Conservation (phyloP, 2,113 vertebrate species). For the Oceanodroma tethys region DNA sequence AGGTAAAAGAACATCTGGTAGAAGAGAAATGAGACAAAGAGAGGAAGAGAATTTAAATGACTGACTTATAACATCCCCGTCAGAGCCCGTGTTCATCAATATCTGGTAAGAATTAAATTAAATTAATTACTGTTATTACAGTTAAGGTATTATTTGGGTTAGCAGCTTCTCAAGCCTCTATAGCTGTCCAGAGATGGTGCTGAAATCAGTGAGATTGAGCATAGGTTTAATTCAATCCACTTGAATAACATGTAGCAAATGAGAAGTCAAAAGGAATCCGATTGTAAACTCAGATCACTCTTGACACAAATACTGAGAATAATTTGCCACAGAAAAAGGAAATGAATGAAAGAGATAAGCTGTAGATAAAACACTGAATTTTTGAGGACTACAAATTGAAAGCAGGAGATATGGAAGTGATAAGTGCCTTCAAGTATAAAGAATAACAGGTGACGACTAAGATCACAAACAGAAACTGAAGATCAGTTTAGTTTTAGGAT, state of each 20-base stretch:
- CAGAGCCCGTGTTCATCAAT: not conserved
- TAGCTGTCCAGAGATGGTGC: not conserved
- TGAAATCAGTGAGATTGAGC: not conserved
- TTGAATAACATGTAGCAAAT: not conserved
- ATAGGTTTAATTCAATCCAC: not conserved
- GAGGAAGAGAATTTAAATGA: not conserved
- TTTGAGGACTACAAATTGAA: not conserved
- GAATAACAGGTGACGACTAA: not conserved
- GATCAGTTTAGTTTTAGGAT: not conserved
- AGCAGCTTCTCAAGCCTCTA: not conserved
- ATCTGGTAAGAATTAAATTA: fast-evolving
- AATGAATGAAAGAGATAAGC: not conserved
- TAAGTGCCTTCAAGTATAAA: not conserved
- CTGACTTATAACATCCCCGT: not conserved
- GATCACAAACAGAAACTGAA: not conserved
- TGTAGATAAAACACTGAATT: not conserved
- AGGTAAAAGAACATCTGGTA: fast-evolving
- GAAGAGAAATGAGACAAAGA: not conserved
- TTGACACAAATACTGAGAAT: not conserved
- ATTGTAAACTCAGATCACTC: not conserved
- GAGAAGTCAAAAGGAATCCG: not conserved
- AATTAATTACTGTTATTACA: not conserved
- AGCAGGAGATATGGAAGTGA: not conserved
- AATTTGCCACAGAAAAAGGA: not conserved
- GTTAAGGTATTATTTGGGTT: fast-evolving